Base-by-base conservation (phyloP, 2,888 invertebrate genomes). In the Heliothis peltigera region DNA sequence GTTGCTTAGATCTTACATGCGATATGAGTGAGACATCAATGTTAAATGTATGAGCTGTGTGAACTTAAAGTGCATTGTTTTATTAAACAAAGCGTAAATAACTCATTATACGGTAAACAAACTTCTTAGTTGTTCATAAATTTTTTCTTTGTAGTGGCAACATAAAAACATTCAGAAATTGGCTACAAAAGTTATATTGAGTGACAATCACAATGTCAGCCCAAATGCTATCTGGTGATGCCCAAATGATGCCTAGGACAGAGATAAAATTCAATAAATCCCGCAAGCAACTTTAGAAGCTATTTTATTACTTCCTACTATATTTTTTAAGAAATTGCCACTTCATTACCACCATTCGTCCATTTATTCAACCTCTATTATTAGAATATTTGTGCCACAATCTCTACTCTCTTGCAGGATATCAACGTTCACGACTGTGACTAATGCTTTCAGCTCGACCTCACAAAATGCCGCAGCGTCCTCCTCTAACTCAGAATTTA, bases 401-500 rank as follows among this genome's bases (percentile, higher is more conserved):
- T 44, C 2, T 4, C 12, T 5, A 17, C 10, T 48, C 19, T 39
- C 25, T 62, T 44, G 52, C 53, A 46, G 48, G 22, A 75, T 61
- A 53, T 28, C 32, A 18, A 22, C 18, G 35, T 42, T 70, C 52
- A 44, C 44, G 44, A 61, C 39, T 70, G 32, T 70, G 63, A 75
- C 43, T 62, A 75, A 70, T 75, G 70, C 55, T 61, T 56, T 55
- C 55, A 69, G 55, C 35, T 53, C 63, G 55, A 69, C 62, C 70
- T 62, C 62, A 75, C 47, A 22, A 62, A 75, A 62, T 62, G 64
- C 75, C 64, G 56, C 70, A 75, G 52, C 70, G 63, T 70, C 64
- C 70, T 56, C 55, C 52, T 18, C 25, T 19, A 21, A 44, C 54
- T 43, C 47, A 46, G 39, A 32, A 25, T 62, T 75, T 56, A 52